These are phyloP conservation scores for Benitochromis conjunctus DNA, from an alignment of 2,113 vertebrate genomes.

Conservation along the genomic window DNA sequence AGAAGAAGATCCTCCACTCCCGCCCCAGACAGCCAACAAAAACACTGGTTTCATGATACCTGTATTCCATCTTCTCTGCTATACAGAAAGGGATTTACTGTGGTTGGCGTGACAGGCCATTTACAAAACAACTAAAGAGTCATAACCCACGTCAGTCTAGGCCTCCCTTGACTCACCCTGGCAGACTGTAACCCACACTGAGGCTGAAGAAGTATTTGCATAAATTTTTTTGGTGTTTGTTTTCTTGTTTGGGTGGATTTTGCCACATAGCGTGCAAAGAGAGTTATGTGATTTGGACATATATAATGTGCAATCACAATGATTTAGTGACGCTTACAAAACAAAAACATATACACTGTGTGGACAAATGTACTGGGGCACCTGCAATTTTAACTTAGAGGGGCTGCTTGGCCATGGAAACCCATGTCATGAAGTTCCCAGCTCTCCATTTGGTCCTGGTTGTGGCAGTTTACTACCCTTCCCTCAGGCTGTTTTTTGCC, in stretches of 20 bases:
- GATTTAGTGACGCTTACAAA: neutral
- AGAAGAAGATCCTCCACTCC: neutral
- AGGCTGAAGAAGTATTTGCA: neutral
- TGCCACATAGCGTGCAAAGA: neutral
- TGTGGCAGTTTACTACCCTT: neutral
- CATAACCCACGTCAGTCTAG: slow-evolving; percentile 33
- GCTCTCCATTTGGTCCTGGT: neutral
- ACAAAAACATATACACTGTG: neutral
- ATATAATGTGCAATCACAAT: neutral
- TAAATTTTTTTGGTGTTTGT: neutral
- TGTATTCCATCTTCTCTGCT: neutral
- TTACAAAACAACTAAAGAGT: slow-evolving; percentile 55
- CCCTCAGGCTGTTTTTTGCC: neutral
- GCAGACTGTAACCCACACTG: neutral
- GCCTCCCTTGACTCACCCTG: slow-evolving; percentile 41
- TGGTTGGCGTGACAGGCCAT: slow-evolving; percentile 38
- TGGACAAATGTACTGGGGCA: neutral
- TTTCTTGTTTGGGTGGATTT: neutral
- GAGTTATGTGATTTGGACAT: neutral
- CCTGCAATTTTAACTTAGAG: neutral
- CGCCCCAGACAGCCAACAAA: slow-evolving; percentile 27
- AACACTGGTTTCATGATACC: slow-evolving; percentile 36
- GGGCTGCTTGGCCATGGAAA: neutral
- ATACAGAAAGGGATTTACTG: slow-evolving; percentile 55
- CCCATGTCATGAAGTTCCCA: neutral